A percentile compares a stretch with the other conserved stretches of the same genome.
phyloP scores from a whole-genome alignment of 1,140 invertebrate genomes.

The Bombus waltoni region DNA sequence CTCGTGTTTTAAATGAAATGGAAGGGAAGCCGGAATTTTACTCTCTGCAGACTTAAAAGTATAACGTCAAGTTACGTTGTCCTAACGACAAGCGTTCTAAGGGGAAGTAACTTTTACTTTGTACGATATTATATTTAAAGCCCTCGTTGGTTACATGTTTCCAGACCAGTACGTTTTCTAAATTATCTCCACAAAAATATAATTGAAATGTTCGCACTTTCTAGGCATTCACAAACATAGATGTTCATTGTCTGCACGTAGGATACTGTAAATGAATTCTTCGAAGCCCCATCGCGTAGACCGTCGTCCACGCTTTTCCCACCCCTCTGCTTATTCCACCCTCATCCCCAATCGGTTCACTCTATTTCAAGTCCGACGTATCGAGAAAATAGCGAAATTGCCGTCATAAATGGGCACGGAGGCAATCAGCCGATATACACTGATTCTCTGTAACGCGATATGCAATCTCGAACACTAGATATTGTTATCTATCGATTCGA shows the following conservation, averaged over 20 bases:
- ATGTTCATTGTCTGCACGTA: too few species aligned
- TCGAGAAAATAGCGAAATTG: constrained; percentile 43
- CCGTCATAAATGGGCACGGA: constrained; percentile 35
- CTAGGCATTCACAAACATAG: background rate
- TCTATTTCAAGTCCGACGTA: constrained; percentile 36
- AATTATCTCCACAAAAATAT: background rate
- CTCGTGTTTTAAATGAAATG: background rate
- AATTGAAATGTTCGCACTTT: background rate
- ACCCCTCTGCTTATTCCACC: constrained; percentile 12
- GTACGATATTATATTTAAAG: background rate
- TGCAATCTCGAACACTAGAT: constrained; percentile 41
- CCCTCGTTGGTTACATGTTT: background rate
- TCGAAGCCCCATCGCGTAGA: background rate
- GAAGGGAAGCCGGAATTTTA: background rate
- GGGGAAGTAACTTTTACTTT: background rate
- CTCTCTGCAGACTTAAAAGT: background rate
- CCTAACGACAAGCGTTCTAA: background rate
- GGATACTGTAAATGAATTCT: background rate
- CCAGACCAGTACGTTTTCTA: background rate
- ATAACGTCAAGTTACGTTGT: background rate
- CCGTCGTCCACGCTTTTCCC: too few species aligned
- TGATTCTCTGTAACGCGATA: constrained; percentile 46
- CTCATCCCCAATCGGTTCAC: constrained; percentile 6
- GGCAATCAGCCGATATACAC: constrained; percentile 42
- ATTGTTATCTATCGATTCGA: constrained; percentile 51